Evolutionary conservation across 2,113 vertebrate species (phyloP), one percentile per base, ranked within the genome.

Genomic region (Pseudorectes ferrugineus): DNA sequence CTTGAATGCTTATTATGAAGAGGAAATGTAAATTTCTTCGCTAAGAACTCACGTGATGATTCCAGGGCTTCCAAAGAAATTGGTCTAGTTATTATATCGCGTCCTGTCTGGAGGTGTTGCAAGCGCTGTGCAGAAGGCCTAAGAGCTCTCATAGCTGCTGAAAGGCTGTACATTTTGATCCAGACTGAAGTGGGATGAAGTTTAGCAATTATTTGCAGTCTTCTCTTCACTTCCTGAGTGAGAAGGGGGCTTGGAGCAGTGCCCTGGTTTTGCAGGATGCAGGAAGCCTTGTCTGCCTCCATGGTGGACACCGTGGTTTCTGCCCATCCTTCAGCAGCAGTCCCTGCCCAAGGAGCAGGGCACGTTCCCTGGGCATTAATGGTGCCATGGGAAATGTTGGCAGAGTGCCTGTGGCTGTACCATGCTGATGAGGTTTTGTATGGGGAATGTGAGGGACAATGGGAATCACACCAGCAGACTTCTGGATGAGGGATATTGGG

Each of bases 1-100:
- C 58, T 74, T 42, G 24, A 93, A 58, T 58, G 18, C 25, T 82
- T 92, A 55, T 85, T 83, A 55, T 59, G 67, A 88, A 73, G 67
- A 89, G 46, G 33, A 88, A 83, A 67, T 58, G 43, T 58, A 75
- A 75, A 88, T 76, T 82, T 93, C 36, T 93, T 89, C 48, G 45
- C 20, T 58, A 25, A 85, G 38, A 88, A 68, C 15, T 70, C 46
- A 36, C 0, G 9, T 31, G n/a, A 35, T 48, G 10, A 74, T 95
- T 89, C 51, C 22, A 9, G 24, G 23, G 12, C 65, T 93, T 84
- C 31, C 46, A 8, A 2, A 66, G 40, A 70, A 86, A 54, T 45
- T 43, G 51, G 4, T 77, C 3, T 42, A 20, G 22, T 66, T 70
- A 58, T 59, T 88, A 70, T 33, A 83, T 28, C 55, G 38, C 2